Evolutionary conservation across 2,113 vertebrate genomes (phyloP).

Genomic region (Embiotoca jacksoni): DNA sequence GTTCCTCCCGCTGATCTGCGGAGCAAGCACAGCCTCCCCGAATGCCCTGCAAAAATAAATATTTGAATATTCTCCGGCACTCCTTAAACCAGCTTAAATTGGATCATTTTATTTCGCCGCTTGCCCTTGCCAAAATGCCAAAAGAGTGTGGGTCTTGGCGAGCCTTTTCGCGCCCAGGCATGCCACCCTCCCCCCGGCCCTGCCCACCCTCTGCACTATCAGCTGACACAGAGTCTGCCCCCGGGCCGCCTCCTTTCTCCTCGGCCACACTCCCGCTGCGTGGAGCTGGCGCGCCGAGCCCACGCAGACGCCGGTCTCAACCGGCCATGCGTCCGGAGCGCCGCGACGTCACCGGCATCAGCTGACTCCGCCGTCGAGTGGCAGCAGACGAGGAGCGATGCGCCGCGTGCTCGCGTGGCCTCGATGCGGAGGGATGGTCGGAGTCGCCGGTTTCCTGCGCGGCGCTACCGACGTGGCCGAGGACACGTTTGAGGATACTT

Average conservation of each 20-base stretch:
- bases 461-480: too few species aligned
- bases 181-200: slow-evolving; percentile 75
- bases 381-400: slow-evolving; percentile 4
- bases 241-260: slow-evolving; percentile 76
- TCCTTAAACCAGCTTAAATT: slow-evolving; percentile 87
- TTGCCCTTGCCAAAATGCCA: slow-evolving; percentile 88
- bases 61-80: slow-evolving; percentile 87
- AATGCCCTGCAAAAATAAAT: slow-evolving; percentile 85
- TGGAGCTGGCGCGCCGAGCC: slow-evolving; percentile 69
- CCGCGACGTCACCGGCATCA: slow-evolving; percentile 38
- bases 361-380: slow-evolving; percentile 43
- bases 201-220: slow-evolving; percentile 86
- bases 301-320: slow-evolving; percentile 58
- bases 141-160: slow-evolving; percentile 87
- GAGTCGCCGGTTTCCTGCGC: accelerated
- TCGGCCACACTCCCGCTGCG: slow-evolving; percentile 80
- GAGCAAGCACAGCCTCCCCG: slow-evolving; percentile 72
- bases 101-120: slow-evolving; percentile 85
- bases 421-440: background rate
- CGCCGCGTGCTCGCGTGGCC: slow-evolving; percentile 32
- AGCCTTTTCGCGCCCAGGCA: slow-evolving; percentile 74
- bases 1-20: slow-evolving; percentile 71
- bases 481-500: background rate
- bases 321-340: slow-evolving; percentile 65
- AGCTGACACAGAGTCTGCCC: slow-evolving; percentile 86